Evolutionary conservation across 2,113 vertebrate genomes (phyloP).

Genomic region (Oreochromis niloticus): DNA sequence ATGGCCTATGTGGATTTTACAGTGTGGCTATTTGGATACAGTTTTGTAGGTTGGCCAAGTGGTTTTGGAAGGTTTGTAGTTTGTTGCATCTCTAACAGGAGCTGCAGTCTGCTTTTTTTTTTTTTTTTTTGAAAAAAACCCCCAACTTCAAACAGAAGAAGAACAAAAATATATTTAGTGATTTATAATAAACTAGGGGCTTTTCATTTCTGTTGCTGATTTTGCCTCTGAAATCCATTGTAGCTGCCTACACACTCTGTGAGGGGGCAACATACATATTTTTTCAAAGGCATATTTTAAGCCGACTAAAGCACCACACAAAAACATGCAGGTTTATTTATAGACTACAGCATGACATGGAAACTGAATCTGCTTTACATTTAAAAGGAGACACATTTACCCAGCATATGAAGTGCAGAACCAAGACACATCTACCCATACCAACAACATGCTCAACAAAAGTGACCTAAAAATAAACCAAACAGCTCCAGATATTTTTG

Average conservation of each 20-base stretch:
- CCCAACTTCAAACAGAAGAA: not conserved
- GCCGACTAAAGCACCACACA: not conserved
- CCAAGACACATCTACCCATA: not conserved
- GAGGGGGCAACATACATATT: not conserved
- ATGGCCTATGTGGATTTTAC: not conserved
- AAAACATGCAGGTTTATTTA: not conserved
- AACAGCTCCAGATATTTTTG: not conserved
- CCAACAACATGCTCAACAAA: not conserved
- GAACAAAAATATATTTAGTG: not conserved
- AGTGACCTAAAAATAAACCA: fast-evolving
- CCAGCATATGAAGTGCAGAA: not conserved
- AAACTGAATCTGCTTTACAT: not conserved
- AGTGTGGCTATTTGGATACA: not conserved
- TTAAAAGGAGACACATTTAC: not conserved
- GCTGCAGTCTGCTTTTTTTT: not conserved
- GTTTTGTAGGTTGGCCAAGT: not conserved
- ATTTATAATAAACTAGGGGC: not conserved
- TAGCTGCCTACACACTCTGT: not conserved
- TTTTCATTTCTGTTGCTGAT: not conserved
- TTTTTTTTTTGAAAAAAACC: not conserved
- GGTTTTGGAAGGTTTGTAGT: not conserved
- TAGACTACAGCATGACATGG: not conserved
- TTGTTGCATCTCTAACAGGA: not conserved
- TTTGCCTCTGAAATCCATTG: not conserved
- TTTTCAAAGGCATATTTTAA: not conserved